Conservation (phyloP, 30 jellyfish, hydroid and myxozoan species). For the Turritopsis dohrnii region DNA sequence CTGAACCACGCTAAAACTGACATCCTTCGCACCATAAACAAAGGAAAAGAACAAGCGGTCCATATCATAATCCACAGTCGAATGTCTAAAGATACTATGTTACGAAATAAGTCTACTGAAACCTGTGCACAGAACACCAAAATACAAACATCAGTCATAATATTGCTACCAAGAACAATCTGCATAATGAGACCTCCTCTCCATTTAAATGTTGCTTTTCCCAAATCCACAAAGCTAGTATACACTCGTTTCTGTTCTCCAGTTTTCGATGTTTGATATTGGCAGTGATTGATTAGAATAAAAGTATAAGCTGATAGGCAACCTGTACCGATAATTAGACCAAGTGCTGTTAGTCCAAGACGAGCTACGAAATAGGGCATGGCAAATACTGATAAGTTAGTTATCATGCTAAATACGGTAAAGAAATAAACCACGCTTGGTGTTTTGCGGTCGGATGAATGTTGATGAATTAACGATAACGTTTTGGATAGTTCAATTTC, state of each 20-base stretch:
- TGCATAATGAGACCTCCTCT: conserved; percentile 42
- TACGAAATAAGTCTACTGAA: conserved; percentile 34
- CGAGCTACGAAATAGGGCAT: conserved; percentile 54
- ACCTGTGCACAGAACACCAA: conserved; percentile 49
- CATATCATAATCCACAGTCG: conserved; percentile 38
- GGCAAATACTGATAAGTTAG: conserved; percentile 48
- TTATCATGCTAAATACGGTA: conserved; percentile 42
- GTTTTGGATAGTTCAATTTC: conserved; percentile 29
- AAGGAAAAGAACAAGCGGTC: conserved; percentile 53
- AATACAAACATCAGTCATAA: conserved; percentile 41
- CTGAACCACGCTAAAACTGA: conserved; percentile 62
- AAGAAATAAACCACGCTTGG: conserved; percentile 35
- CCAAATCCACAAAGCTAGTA: conserved; percentile 51
- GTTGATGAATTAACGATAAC: conserved; percentile 34
- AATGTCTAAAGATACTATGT: background rate
- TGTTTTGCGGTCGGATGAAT: conserved; percentile 47
- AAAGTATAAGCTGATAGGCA: conserved; percentile 37
- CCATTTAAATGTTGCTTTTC: conserved; percentile 32
- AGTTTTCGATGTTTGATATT: conserved; percentile 45
- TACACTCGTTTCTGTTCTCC: conserved; percentile 43
- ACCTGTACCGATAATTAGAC: conserved; percentile 20
- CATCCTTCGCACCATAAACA: conserved; percentile 44
- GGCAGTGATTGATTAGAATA: conserved; percentile 39
- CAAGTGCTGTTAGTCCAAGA: conserved; percentile 39
- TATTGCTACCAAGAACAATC: conserved; percentile 33